Base-by-base conservation (phyloP, 2,888 invertebrate genomes). In the Diaprepes abbreviatus region DNA sequence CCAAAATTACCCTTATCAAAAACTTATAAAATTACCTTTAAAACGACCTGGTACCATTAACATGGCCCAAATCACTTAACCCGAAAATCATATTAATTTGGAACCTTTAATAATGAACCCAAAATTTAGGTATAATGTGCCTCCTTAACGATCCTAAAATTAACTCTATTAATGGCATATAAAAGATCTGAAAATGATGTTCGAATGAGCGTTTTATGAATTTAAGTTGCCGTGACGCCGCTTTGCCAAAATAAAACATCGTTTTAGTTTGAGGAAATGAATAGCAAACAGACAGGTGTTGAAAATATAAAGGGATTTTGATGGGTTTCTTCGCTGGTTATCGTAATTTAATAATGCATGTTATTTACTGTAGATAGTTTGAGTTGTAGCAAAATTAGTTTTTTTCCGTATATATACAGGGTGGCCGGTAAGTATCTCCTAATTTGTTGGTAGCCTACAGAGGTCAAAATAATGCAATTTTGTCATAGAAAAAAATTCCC, bases 51-150 rank as follows among this genome's bases (percentile, higher is more conserved):
- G 1, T 6, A 14, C 36, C 36, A 36, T 36, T 36, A 36, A 14
- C 36, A 9, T 40, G 17, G 17, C 40, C 9, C n/a, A 45, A 45
- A 45, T 45, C 45, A 45, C 24, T 45, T 45, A 24, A 12, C 24
- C 45, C 24, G 12, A 45, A 45, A 45, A 24, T 24, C 12, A 21
- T 24, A 24, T 45, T 45, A 45, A 24, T 24, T 43, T 21, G 24
- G 12, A 24, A 45, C 24, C n/a, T 45, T 2, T 45, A 24, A 45
- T 45, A 24, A n/a, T n/a, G n/a, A 45, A 45, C 12, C 12, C 3
- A 45, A 45, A 21, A n/a, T 24, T 45, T 19, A n/a, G n/a, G n/a
- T 24, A 12, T 45, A 45, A 19, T 24, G 10, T 24, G 21, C 5
- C 9, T 21, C 24, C 21, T 45, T 45, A 45, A 45, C 24, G 45